Base-by-base conservation (phyloP, 2,797 vertebrate species). In the Loris lydekkerianus region DNA sequence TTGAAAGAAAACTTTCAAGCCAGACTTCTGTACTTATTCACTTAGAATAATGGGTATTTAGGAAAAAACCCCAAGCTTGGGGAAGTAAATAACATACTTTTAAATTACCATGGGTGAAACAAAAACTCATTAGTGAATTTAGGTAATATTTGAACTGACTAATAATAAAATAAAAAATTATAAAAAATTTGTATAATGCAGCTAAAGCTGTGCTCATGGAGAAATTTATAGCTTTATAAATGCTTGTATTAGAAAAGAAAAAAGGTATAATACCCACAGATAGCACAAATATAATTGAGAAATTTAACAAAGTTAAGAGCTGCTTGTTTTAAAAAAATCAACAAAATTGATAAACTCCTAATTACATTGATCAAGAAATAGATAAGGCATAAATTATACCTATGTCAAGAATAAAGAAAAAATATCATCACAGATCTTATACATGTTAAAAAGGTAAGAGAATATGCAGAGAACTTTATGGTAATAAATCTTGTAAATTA, bases 1-100 rank as follows among this genome's bases (percentile, higher is more conserved):
- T 25, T 76, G 63, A 69, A 76, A 88, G 20, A n/a, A 87, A 92
- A n/a, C 49, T 40, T 37, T 49, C 31, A 49, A 60, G 14, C 43
- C 40, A 82, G 61, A 60, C 40, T 76, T 67, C 60, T n/a, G n/a
- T 83, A 40, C 46, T 46, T 46, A 46, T 87, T 69, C 27, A 83
- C 20, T 92, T 69, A 88, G 82, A 92, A 77, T n/a, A 82, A 31
- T 23, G 80, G 17, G 25, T 82, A 87, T 67, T 91, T 69, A 69
- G 69, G 69, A 75, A 87, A 90, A 63, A 53, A 18, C 11, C 37
- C 56, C n/a, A 29, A 70, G 21, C 40, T 61, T 69, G 69, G n/a
- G n/a, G 34, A 82, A 46, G 29, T 69, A 94, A 73, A 73, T 86
- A 43, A 43, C 17, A 61, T 60, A 58, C 61, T 84, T 63, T 29